Conservation (phyloP, 2,113 vertebrate genomes). For the Pandion haliaetus region DNA sequence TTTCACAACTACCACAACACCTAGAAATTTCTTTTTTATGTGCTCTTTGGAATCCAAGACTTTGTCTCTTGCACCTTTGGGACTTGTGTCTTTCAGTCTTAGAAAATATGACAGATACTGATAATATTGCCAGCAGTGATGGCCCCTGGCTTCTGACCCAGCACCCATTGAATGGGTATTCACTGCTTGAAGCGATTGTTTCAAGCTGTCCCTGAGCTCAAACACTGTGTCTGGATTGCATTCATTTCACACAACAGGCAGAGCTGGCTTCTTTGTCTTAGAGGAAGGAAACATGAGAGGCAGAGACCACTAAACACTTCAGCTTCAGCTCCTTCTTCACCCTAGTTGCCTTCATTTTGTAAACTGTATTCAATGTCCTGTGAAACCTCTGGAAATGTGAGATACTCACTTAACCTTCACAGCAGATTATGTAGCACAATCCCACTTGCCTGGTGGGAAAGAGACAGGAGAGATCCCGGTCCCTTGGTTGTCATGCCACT, state of each 20-base stretch:
- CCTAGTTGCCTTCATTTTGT: neutral
- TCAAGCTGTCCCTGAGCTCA: neutral
- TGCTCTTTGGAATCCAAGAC: neutral
- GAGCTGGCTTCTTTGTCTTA: neutral
- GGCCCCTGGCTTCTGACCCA: neutral
- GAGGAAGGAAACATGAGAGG: neutral
- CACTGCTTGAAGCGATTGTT: neutral
- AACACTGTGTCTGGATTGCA: neutral
- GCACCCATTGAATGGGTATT: accelerated
- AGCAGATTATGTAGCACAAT: neutral
- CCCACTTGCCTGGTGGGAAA: neutral
- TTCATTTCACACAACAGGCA: neutral
- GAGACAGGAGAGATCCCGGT: neutral
- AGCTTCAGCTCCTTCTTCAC: neutral
- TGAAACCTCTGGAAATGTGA: neutral
- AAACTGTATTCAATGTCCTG: neutral
- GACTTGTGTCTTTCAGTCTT: neutral
- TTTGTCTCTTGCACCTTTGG: neutral
- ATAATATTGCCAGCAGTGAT: neutral
- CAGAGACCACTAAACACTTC: neutral
- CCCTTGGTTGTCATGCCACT: neutral
- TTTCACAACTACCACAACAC: neutral
- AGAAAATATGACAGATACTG: neutral
- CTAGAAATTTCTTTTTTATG: neutral
- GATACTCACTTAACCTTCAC: neutral